Conservation (phyloP, 2,888 invertebrate species). For the Xanthia icteritia region DNA sequence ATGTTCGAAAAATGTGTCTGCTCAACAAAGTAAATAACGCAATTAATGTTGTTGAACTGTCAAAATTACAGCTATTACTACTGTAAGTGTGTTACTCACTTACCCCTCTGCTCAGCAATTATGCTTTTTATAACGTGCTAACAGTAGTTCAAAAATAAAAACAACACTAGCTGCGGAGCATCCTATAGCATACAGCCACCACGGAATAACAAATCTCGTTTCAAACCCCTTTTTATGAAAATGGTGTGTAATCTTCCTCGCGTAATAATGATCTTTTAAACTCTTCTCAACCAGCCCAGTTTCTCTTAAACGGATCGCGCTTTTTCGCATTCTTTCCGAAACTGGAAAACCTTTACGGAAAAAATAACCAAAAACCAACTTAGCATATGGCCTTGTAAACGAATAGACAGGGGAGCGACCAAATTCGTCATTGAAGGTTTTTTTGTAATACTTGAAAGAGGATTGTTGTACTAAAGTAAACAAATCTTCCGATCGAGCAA, state of each 20-base stretch:
- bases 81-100: too few relatives aligned
- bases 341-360: conserved; percentile 62
- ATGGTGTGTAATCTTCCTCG: conserved; percentile 27
- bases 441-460: conserved; percentile 25
- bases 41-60: too few relatives aligned
- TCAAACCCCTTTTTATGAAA: conserved; percentile 27
- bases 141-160: conserved; percentile 52
- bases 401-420: conserved; percentile 32
- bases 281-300: conserved; percentile 45
- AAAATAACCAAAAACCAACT: conserved; percentile 26
- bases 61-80: too few relatives aligned
- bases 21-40: too few relatives aligned
- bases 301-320: conserved; percentile 41
- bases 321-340: conserved; percentile 34
- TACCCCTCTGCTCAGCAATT: background rate
- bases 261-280: conserved; percentile 41
- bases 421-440: conserved; percentile 26
- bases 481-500: conserved; percentile 4
- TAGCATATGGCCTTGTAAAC: conserved; percentile 36
- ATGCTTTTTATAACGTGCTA: background rate
- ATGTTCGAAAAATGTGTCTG: too few relatives aligned
- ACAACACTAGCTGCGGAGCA: conserved; percentile 8
- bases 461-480: conserved; percentile 26
- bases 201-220: conserved; percentile 45
- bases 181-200: conserved; percentile 47